Conservation (phyloP, 2,113 vertebrate genomes). For the Raja brachyura region DNA sequence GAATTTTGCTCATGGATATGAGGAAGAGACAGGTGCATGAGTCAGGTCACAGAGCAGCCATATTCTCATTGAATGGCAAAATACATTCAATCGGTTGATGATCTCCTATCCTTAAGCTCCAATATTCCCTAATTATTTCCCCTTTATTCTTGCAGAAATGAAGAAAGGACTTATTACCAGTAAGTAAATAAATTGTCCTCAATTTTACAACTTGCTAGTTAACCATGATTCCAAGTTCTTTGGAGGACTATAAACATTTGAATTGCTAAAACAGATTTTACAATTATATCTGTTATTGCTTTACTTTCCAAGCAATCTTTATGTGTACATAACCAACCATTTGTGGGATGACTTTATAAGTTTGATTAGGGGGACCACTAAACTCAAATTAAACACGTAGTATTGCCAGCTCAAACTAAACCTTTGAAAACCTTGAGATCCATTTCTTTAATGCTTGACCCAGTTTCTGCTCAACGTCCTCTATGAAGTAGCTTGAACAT, state of each 20-base stretch:
- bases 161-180: conserved; percentile 81
- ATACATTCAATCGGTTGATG: too few species aligned
- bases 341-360: neutral
- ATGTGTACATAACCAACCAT: neutral
- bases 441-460: neutral
- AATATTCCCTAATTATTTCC: conserved; percentile 45
- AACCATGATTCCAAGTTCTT: neutral
- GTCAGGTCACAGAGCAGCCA: too few species aligned
- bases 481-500: neutral
- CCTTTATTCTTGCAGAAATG: conserved; percentile 66
- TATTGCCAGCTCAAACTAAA: neutral
- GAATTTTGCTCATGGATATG: too few species aligned
- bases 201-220: neutral
- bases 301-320: neutral
- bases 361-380: neutral
- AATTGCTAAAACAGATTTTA: neutral
- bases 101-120: too few species aligned
- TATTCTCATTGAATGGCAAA: too few species aligned
- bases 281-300: neutral
- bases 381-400: neutral
- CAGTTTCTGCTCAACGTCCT: neutral
- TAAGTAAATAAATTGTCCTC: conserved; percentile 58
- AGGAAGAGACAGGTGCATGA: too few species aligned
- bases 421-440: neutral
- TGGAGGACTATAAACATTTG: too few species aligned